Percentiles rank a stretch among this genome's conserved stretches.
Evolutionary conservation across 2,888 invertebrate genomes (phyloP).

Genomic region (Sussaba pulchella): DNA sequence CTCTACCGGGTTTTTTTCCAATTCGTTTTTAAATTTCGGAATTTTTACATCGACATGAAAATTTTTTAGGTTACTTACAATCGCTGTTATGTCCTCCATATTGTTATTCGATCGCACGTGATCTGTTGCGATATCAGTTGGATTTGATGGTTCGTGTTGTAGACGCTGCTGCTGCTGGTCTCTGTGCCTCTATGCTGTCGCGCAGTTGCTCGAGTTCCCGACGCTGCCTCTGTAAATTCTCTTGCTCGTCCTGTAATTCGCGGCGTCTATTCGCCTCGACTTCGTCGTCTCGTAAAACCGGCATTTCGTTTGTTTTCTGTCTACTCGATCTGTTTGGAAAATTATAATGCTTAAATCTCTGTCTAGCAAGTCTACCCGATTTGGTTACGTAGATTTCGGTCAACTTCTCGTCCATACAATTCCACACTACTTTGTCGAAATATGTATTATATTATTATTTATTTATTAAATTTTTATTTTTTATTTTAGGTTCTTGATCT

Average conservation of each 20-base stretch:
- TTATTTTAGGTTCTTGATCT: too few species aligned
- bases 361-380: constrained; percentile 20
- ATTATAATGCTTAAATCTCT: constrained; percentile 9
- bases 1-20: constrained; percentile 20
- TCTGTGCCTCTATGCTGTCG: constrained; percentile 1
- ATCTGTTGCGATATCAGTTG: too few species aligned
- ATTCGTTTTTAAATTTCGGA: constrained; percentile 47
- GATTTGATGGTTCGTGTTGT: too few species aligned
- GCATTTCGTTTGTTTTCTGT: constrained; percentile 7
- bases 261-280: constrained; percentile 9
- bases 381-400: not conserved
- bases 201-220: constrained; percentile 30
- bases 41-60: constrained; percentile 30
- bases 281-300: not conserved
- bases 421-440: too few species aligned
- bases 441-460: too few species aligned
- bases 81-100: constrained; percentile 5
- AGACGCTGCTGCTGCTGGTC: constrained; percentile 7
- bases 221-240: constrained; percentile 16
- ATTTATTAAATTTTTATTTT: too few species aligned
- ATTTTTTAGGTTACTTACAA: constrained; percentile 15
- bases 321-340: not conserved
- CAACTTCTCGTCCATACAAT: not conserved
- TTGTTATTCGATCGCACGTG: not conserved
- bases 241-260: constrained; percentile 12